Evolutionary conservation across 2,797 vertebrate species (phyloP).

Genomic region (Miichthys miiuy): DNA sequence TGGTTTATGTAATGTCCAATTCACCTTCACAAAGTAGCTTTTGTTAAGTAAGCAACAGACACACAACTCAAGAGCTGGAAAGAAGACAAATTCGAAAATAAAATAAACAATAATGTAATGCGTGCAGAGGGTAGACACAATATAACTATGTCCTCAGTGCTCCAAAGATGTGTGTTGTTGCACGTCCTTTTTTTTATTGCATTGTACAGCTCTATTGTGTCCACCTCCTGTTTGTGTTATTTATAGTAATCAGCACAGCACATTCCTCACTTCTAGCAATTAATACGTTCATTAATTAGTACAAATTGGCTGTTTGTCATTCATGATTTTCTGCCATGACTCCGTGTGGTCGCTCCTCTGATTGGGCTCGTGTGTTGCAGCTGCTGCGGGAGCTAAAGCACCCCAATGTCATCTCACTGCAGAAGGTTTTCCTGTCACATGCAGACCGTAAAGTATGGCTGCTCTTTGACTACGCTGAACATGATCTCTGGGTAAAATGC

Average conservation of each 20-base stretch:
- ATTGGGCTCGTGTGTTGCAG: slow-evolving; percentile 85
- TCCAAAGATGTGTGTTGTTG: background rate
- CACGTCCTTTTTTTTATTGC: background rate
- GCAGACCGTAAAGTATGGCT: slow-evolving; percentile 99
- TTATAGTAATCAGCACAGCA: background rate
- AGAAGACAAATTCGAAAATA: background rate
- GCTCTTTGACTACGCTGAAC: slow-evolving; percentile 99
- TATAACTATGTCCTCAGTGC: background rate
- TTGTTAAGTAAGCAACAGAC: slow-evolving; percentile 26
- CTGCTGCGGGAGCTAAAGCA: slow-evolving; percentile 98
- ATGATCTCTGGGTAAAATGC: slow-evolving; percentile 97
- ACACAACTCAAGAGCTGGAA: background rate
- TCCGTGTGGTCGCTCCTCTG: slow-evolving; percentile 21
- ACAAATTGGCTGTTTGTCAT: background rate
- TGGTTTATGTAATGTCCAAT: slow-evolving; percentile 44
- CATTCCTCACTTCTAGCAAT: background rate
- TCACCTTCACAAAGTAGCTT: slow-evolving; percentile 36
- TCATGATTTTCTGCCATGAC: slow-evolving; percentile 21
- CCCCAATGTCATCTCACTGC: slow-evolving; percentile 99
- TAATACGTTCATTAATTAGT: background rate
- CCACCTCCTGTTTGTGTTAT: background rate
- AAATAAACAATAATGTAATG: background rate
- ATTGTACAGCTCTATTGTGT: slow-evolving; percentile 1
- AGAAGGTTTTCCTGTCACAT: slow-evolving; percentile 99
- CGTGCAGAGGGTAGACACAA: background rate